These are phyloP conservation scores for Lates japonicus DNA, from an alignment of 2,797 vertebrate genomes.

Conservation along the genomic window DNA sequence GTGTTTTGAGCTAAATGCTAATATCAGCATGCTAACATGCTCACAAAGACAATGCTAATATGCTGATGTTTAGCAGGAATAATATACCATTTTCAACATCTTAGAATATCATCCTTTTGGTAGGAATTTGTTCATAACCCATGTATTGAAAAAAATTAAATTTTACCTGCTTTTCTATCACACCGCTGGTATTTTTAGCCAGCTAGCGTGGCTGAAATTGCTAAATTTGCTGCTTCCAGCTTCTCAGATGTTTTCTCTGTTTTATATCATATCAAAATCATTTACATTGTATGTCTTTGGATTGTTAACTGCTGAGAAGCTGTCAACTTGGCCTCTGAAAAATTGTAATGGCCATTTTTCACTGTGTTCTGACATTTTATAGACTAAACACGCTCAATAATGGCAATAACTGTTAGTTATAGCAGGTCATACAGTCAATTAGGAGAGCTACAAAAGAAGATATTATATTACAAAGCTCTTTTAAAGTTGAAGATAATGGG, in stretches of 20 bases:
- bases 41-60: slow-evolving; percentile 3
- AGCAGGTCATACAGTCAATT: neutral
- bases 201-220: neutral
- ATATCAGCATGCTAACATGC: neutral
- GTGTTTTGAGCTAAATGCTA: neutral
- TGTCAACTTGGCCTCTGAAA: neutral
- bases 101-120: neutral
- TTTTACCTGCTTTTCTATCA: too few species aligned
- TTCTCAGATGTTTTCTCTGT: neutral
- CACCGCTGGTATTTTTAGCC: neutral
- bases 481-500: neutral
- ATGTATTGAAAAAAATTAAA: too few species aligned
- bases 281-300: neutral
- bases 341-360: neutral
- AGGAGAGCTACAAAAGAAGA: neutral
- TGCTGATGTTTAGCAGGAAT: neutral
- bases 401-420: neutral
- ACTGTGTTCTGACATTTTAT: neutral
- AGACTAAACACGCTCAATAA: neutral
- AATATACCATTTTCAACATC: neutral
- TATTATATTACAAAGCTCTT: neutral
- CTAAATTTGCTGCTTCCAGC: neutral
- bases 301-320: neutral
- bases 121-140: neutral
- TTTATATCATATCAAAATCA: neutral